These are phyloP conservation scores for Echinarachnius parma DNA, from an alignment of 53 echinoderm and acorn worm species.

Conservation along the genomic window DNA sequence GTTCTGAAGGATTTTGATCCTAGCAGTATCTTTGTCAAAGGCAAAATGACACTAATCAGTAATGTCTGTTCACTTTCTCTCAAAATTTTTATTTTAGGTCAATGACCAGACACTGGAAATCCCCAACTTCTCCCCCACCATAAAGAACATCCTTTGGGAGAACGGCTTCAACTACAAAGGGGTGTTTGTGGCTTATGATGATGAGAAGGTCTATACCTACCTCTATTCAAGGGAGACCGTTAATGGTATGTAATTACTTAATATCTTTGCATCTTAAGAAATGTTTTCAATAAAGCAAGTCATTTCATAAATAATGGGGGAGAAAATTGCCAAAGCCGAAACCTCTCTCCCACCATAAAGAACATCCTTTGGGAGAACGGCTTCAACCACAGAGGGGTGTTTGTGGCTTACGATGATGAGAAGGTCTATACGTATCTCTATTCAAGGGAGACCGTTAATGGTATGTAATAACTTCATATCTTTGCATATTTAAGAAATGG, in stretches of 20 bases:
- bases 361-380: constrained; percentile 94
- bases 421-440: constrained; percentile 94
- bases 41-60: no score
- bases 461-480: constrained; percentile 42
- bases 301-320: no score
- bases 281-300: no score
- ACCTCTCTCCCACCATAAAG: constrained; percentile 93
- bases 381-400: constrained; percentile 74
- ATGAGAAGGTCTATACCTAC: constrained; percentile 91
- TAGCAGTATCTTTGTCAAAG: no score
- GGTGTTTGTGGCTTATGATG: constrained; percentile 89
- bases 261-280: no score
- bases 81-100: no score
- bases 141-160: constrained; percentile 90
- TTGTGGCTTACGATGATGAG: constrained; percentile 90
- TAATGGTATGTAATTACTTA: constrained; percentile 73
- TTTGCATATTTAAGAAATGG: no score
- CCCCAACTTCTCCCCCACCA: constrained; percentile 92
- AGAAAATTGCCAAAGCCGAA: no score
- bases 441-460: constrained; percentile 88
- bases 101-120: constrained; percentile 86
- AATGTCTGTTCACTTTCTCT: no score
- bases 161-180: constrained; percentile 82
- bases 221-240: constrained; percentile 93
- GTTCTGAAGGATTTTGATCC: no score